Evolutionary conservation across 2,113 vertebrate species (phyloP).

Genomic region (Sminthopsis crassicaudata): DNA sequence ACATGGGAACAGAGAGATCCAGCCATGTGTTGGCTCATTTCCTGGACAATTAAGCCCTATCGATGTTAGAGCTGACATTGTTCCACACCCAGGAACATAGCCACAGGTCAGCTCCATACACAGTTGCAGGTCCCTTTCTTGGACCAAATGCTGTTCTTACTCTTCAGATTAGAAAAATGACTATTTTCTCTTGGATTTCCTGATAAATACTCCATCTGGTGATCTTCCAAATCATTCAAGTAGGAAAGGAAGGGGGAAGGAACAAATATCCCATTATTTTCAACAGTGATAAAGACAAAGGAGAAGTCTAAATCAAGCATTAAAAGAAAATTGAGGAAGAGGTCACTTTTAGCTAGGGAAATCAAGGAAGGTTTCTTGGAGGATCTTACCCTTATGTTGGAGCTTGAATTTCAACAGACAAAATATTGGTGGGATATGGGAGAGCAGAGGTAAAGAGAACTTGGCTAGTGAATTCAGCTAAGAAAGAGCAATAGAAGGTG

Average conservation of each 20-base stretch:
- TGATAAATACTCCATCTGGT: neutral
- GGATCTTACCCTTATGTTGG: neutral
- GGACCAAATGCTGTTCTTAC: neutral
- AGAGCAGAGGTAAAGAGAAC: neutral
- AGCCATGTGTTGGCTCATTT: too few relatives aligned
- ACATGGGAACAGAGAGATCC: too few relatives aligned
- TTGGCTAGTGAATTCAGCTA: neutral
- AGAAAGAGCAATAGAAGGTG: neutral
- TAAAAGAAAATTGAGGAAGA: neutral
- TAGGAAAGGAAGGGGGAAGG: neutral
- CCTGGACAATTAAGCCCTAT: too few relatives aligned
- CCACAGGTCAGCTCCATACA: too few relatives aligned
- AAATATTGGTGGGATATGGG: neutral
- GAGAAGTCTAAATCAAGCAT: neutral
- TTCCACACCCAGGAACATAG: too few relatives aligned
- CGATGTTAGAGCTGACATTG: too few relatives aligned
- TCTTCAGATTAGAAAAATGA: neutral
- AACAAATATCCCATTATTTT: neutral
- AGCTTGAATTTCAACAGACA: neutral
- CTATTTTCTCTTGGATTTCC: neutral
- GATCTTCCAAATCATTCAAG: neutral
- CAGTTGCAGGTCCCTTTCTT: neutral
- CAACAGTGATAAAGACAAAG: neutral
- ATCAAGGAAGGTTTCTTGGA: neutral
- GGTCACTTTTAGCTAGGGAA: neutral